Evolutionary conservation across 1,140 invertebrate species (phyloP), one percentile per base, ranked within the genome.

Genomic region (Trichonephila clavata): DNA sequence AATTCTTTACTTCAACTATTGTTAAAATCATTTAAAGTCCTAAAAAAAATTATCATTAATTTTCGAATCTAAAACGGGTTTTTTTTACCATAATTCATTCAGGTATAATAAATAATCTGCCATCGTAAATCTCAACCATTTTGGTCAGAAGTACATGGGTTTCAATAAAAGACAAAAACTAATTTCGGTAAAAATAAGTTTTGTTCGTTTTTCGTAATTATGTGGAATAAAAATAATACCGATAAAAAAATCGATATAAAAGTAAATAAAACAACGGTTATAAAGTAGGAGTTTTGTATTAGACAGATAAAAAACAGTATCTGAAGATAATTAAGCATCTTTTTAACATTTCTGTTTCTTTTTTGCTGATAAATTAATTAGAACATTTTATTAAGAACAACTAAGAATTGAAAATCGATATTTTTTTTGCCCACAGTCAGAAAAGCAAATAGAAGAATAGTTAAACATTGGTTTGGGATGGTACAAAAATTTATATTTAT

Each of bases 271-370:
- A 59, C 43, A 84, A 86, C 18, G 24, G 27, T 63, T 63, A 39
- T 18, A 50, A 7, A 27, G 5, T 20, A 39, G 18, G 39, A 77
- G 71, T 77, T 77, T 32, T 60, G 10, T 27, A 27, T 60, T 20
- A 61, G 27, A 86, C 84, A 86, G 27, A 8, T 21, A 32, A 60
- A 88, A 39, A 88, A 88, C 63, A 88, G 68, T 88, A 88, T 39
- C 43, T 88, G 39, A 71, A 50, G 86, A 68, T 88, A 88, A 88
- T 88, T 88, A 86, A 86, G 60, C 60, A 68, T 88, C 86, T 88
- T 71, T 88, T 88, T 39, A 71, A 21, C 59, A 88, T 68, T 88
- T 43, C 7, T 27, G 14, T 21, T 68, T 61, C 7, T 77, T 88
- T 88, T 88, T 57, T 50, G 57, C 59, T 13, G 20, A 88, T 88